Evolutionary conservation across 2,888 invertebrate species (phyloP).

Genomic region (Agrotis ipsilon): DNA sequence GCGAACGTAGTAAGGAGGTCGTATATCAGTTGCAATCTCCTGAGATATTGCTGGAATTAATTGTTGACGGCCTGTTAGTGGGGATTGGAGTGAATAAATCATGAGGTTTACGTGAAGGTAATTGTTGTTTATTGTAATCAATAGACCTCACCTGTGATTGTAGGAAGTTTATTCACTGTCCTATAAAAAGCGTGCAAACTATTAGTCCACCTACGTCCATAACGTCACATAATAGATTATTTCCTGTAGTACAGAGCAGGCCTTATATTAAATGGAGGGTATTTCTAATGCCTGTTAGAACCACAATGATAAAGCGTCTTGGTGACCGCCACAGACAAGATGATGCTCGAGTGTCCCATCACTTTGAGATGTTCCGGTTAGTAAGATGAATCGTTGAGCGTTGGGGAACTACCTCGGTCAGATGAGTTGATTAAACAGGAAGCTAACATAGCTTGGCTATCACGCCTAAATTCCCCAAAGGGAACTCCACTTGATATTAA

Average conservation of each 20-base stretch:
- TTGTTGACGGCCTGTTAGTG: slow-evolving; percentile 56
- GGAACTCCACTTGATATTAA: background rate
- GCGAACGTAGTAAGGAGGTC: slow-evolving; percentile 56
- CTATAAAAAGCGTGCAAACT: background rate
- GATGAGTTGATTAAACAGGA: slow-evolving; percentile 46
- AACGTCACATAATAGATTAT: background rate
- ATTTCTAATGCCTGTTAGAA: slow-evolving; percentile 26
- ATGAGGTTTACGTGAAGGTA: slow-evolving; percentile 22
- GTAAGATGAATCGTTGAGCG: slow-evolving; percentile 47
- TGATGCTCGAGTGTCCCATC: slow-evolving; percentile 45
- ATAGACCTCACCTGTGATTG: background rate
- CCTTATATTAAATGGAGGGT: slow-evolving; percentile 13
- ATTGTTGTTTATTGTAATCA: slow-evolving; percentile 13
- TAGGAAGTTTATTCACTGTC: slow-evolving; percentile 7
- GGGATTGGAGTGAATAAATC: slow-evolving; percentile 38
- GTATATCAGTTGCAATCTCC: slow-evolving; percentile 55
- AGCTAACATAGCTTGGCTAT: slow-evolving; percentile 11
- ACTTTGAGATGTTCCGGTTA: slow-evolving; percentile 46
- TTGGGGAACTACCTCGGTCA: slow-evolving; percentile 26
- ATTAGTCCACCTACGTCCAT: no score
- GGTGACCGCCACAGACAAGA: slow-evolving; percentile 41
- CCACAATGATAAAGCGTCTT: slow-evolving; percentile 39
- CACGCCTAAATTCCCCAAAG: slow-evolving; percentile 1
- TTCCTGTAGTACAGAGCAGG: background rate
- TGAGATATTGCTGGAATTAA: slow-evolving; percentile 59